Conservation (phyloP, 2,797 vertebrate genomes). For the Synanceia verrucosa region DNA sequence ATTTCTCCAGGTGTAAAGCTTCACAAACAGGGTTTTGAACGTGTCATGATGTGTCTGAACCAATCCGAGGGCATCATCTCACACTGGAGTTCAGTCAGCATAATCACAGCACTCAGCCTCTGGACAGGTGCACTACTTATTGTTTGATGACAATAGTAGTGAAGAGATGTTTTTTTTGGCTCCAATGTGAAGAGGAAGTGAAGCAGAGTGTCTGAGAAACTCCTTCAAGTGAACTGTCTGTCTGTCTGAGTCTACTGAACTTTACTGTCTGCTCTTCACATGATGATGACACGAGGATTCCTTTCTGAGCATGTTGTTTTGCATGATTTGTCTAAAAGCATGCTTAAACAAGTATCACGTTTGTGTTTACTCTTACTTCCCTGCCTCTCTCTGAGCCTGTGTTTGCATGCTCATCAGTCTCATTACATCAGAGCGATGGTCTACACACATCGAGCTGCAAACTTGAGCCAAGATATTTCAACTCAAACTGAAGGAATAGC, state of each 20-base stretch:
- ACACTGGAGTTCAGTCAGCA: background rate
- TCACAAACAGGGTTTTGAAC: background rate
- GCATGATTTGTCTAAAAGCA: constrained; percentile 40
- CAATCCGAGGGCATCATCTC: background rate
- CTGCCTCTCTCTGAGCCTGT: background rate
- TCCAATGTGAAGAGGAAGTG: constrained; percentile 4
- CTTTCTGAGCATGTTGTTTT: constrained; percentile 5
- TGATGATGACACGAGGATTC: background rate
- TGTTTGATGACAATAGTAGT: background rate
- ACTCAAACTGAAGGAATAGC: background rate
- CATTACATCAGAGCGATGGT: background rate
- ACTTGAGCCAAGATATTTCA: background rate
- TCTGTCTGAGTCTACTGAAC: background rate
- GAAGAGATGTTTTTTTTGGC: background rate
- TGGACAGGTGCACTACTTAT: background rate
- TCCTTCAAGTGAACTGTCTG: background rate
- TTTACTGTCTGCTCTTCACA: background rate
- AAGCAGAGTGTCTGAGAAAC: background rate
- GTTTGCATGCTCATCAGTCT: constrained; percentile 5
- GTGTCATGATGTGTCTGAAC: background rate
- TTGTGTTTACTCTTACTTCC: background rate
- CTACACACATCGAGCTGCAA: background rate
- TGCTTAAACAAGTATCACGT: constrained; percentile 7
- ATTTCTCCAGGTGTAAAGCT: background rate
- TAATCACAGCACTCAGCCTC: too few relatives aligned